Evolutionary conservation across 1,140 invertebrate species (phyloP).

Genomic region (Drosophila rhopaloa): DNA sequence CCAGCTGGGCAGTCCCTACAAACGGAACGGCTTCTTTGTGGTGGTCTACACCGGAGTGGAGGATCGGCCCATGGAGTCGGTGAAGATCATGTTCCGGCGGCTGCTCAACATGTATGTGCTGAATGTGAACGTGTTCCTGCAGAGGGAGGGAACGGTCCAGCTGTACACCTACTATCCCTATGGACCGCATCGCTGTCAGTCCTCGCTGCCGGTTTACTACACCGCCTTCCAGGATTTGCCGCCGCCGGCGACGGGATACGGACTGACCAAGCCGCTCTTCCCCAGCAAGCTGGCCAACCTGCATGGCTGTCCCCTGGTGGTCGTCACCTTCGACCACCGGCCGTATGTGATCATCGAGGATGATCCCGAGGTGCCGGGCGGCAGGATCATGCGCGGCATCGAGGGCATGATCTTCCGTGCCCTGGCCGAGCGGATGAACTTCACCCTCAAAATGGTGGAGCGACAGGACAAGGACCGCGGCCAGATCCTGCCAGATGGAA

Average conservation of each 20-base stretch:
- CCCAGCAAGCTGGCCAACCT: conserved; percentile 54
- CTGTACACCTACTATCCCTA: conserved; percentile 79
- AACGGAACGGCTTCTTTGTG: conserved; percentile 66
- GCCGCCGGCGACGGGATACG: not conserved
- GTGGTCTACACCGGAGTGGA: conserved; percentile 72
- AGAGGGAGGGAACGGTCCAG: conserved; percentile 28
- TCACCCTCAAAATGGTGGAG: conserved; percentile 47
- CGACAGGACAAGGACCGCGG: conserved; percentile 53
- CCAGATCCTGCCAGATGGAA: conserved; percentile 58
- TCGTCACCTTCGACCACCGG: conserved; percentile 51
- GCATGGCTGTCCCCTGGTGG: conserved; percentile 55
- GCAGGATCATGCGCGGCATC: conserved; percentile 44
- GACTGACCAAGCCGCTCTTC: conserved; percentile 38
- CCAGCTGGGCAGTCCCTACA: conserved; percentile 42
- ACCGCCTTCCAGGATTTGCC: conserved; percentile 44
- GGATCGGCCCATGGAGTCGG: conserved; percentile 30
- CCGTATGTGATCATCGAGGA: conserved; percentile 49
- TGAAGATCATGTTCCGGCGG: conserved; percentile 63
- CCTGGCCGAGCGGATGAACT: conserved; percentile 70
- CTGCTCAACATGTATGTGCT: conserved; percentile 66
- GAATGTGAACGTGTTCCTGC: conserved; percentile 69
- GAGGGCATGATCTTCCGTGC: conserved; percentile 61
- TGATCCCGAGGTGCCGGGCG: not conserved
- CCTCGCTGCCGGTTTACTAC: conserved; percentile 59
- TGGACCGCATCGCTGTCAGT: conserved; percentile 53